Base-by-base conservation (phyloP, 2,113 vertebrate species). In the Psophia crepitans region DNA sequence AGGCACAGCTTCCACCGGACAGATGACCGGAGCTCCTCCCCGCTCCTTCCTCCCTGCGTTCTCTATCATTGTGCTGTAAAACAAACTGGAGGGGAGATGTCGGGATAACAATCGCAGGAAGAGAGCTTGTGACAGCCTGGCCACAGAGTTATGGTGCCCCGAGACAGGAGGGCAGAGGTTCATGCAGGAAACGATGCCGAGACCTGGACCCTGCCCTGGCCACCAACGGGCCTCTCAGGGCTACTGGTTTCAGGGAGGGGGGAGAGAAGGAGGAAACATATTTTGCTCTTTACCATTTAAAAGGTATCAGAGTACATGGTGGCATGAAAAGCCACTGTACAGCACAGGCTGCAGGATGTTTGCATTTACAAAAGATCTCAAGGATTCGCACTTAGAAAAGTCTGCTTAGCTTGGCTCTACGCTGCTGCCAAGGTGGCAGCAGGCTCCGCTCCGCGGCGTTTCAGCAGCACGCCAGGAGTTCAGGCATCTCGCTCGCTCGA, bases 101-200 rank as follows among this genome's bases (percentile, higher is more conserved):
- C 6, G 0, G 92, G 90, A 93, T 87, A 96, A 95, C 96, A 95
- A 96, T 95, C 8, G 2, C 90, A 96, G 92, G 96, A 96, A 95
- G 88, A 81, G 84, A 61, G 74, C 60, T 49, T 86, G 81, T 96
- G 91, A 96, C 93, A 96, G 92, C 75, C 71, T 21, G 75, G 70
- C 85, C 0, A 0, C 48, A 89, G 93, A 96, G 64, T 96, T 96
- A 96, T 57, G 61, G 82, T 96, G 93, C 85, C 90, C 84, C 0
- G 3, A 91, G 70, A 93, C 0, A 4, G 44, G 82, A 96, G 95
- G 93, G 91, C 90, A 96, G 87, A 87, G 96, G 93, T 70, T 90
- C 86, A 51, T 0, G 4, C 85, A 90, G 96, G 95, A 95, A 96
- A 90, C 2, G 11, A 81, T 87, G 84, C 89, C 0, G 35, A 77